Evolutionary conservation across 2,888 invertebrate genomes (phyloP).

Genomic region (Cantharis rustica): DNA sequence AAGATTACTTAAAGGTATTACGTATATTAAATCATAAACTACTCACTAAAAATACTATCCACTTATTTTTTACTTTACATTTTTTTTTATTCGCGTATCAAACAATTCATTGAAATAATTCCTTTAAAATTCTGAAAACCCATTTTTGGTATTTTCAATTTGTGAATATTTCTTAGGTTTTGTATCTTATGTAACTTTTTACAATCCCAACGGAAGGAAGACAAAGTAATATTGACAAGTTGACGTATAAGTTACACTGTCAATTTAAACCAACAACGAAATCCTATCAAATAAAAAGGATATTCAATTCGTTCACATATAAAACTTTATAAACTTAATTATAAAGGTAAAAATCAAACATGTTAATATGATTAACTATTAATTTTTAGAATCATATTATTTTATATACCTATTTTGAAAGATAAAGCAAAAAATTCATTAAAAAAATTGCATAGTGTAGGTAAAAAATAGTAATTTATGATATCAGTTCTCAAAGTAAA

Average conservation of each 20-base stretch:
- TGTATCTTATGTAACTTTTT: not conserved
- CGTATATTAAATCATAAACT: slow-evolving; percentile 20
- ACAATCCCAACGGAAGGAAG: not conserved
- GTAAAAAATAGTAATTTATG: too few relatives aligned
- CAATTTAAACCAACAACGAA: not conserved
- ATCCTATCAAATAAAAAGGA: not conserved
- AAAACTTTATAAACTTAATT: not conserved
- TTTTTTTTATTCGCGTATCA: not conserved
- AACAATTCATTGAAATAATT: not conserved
- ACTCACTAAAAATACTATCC: not conserved
- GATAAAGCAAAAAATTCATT: not conserved
- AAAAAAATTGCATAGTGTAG: too few relatives aligned
- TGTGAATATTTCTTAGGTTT: not conserved
- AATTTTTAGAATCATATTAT: not conserved
- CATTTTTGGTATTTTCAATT: not conserved
- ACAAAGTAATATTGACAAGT: not conserved
- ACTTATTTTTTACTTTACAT: not conserved
- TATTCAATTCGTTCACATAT: not conserved
- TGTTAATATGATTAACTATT: not conserved
- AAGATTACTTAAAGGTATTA: slow-evolving; percentile 24
- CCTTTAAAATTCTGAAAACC: not conserved
- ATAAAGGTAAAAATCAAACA: not conserved
- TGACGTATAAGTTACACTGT: slow-evolving; percentile 3
- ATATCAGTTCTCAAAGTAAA: too few relatives aligned
- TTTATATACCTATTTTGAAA: not conserved